Conservation (phyloP, 2,888 invertebrate species). For the Athetis lepigone region DNA sequence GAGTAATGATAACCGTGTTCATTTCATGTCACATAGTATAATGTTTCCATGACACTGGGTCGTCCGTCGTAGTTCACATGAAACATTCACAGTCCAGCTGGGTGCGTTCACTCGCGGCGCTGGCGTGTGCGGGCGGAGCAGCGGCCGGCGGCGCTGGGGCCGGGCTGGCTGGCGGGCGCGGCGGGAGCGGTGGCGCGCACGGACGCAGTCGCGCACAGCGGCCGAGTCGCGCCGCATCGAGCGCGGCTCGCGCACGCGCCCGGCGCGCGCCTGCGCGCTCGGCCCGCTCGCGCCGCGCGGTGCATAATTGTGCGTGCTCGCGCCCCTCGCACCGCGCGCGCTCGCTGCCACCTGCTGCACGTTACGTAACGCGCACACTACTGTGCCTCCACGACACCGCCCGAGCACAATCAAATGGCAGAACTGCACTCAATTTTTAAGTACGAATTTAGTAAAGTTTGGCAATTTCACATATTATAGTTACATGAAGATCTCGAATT, state of each 20-base stretch:
- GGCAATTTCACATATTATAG: too few species aligned
- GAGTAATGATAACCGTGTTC: constrained; percentile 6
- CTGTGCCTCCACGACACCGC: too few species aligned
- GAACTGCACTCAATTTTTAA: too few species aligned
- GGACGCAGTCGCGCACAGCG: constrained; percentile 50
- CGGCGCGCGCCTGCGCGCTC: constrained; percentile 37
- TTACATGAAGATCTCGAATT: too few species aligned
- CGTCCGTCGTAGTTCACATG: constrained; percentile 35
- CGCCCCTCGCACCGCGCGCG: neutral
- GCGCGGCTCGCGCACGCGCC: constrained; percentile 65
- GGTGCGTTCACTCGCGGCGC: neutral
- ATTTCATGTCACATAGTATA: constrained; percentile 27
- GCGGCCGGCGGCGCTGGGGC: constrained; percentile 7
- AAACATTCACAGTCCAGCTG: constrained; percentile 18
- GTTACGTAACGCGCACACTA: too few species aligned
- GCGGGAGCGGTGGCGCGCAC: constrained; percentile 13
- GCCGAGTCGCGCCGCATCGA: constrained; percentile 60
- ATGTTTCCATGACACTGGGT: constrained; percentile 25
- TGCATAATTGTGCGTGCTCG: constrained; percentile 9
- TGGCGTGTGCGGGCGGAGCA: neutral
- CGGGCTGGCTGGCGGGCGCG: constrained; percentile 28
- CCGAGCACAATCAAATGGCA: too few species aligned
- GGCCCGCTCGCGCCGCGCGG: constrained; percentile 14
- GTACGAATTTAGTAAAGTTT: too few species aligned
- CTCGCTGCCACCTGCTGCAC: too few species aligned